Evolutionary conservation across 23 tunicate species (phyloP).

Genomic region (Corella eumyota): DNA sequence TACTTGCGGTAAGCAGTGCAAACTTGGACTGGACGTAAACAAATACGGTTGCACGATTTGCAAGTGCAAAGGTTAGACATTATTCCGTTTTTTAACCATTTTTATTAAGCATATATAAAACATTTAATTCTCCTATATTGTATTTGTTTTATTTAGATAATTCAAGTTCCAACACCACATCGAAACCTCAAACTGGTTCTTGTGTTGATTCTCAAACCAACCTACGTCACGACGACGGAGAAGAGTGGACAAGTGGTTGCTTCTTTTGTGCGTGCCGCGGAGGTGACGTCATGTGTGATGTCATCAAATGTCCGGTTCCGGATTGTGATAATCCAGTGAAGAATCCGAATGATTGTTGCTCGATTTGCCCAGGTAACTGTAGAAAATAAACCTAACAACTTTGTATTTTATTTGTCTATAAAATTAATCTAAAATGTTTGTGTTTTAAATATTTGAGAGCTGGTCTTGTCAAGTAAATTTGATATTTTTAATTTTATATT

Average conservation of each 20-base stretch:
- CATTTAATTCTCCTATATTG: too few relatives aligned
- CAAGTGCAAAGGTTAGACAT: constrained; percentile 47
- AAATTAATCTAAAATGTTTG: too few relatives aligned
- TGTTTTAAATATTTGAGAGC: neutral
- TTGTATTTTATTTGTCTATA: neutral
- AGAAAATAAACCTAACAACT: neutral
- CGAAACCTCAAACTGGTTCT: neutral
- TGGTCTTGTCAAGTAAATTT: neutral
- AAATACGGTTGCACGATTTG: constrained; percentile 64
- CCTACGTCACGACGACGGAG: constrained; percentile 58
- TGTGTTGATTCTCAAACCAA: constrained; percentile 10
- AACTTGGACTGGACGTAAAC: constrained; percentile 39
- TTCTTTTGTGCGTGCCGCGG: constrained; percentile 57
- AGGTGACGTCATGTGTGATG: constrained; percentile 65
- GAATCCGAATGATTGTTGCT: constrained; percentile 25
- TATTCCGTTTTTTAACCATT: neutral
- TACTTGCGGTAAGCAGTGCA: constrained; percentile 45
- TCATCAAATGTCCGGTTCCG: constrained; percentile 55
- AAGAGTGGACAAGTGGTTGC: constrained; percentile 57
- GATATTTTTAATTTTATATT: neutral
- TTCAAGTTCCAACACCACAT: too few relatives aligned
- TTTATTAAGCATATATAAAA: too few relatives aligned
- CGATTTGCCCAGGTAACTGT: constrained; percentile 51
- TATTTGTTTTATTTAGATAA: too few relatives aligned
- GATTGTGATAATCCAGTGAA: constrained; percentile 42